phyloP scores from a whole-genome alignment of 2,888 invertebrate genomes.

The Eupeodes latifasciatus region DNA sequence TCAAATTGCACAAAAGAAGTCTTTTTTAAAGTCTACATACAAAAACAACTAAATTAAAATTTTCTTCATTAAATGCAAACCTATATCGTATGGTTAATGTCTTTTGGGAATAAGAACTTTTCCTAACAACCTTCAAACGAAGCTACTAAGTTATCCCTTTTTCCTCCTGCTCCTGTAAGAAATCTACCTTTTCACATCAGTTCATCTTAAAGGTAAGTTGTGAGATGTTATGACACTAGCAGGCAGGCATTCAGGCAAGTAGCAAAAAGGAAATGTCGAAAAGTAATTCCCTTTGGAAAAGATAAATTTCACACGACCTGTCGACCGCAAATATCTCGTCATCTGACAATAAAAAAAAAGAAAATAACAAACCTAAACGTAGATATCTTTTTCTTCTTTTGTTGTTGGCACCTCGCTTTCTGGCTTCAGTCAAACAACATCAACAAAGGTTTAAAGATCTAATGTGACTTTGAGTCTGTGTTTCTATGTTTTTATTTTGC shows the following conservation, averaged over 20 bases:
- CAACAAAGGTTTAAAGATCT: conserved; percentile 59
- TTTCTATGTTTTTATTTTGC: conserved; percentile 4
- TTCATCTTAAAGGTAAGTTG: background rate
- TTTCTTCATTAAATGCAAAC: background rate
- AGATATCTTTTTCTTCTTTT: conserved; percentile 20
- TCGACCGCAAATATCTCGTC: conserved; percentile 74
- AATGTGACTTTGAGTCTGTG: conserved; percentile 47
- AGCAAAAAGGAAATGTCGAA: conserved; percentile 49
- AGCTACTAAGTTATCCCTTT: background rate
- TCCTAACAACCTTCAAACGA: background rate
- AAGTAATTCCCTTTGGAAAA: conserved; percentile 45
- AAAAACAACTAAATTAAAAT: background rate
- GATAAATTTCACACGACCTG: conserved; percentile 74
- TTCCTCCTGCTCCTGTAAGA: background rate
- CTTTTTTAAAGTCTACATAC: background rate
- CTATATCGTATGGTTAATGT: background rate
- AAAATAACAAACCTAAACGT: conserved; percentile 6
- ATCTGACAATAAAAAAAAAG: conserved; percentile 28
- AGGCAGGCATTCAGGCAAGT: background rate
- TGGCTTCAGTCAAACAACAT: conserved; percentile 8
- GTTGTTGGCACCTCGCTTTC: background rate
- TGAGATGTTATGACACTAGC: background rate
- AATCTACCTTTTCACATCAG: background rate
- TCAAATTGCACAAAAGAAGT: background rate
- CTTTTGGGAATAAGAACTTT: conserved; percentile 12